Conservation (phyloP, 2,113 vertebrate species). For the Periophthalmus modestus region DNA sequence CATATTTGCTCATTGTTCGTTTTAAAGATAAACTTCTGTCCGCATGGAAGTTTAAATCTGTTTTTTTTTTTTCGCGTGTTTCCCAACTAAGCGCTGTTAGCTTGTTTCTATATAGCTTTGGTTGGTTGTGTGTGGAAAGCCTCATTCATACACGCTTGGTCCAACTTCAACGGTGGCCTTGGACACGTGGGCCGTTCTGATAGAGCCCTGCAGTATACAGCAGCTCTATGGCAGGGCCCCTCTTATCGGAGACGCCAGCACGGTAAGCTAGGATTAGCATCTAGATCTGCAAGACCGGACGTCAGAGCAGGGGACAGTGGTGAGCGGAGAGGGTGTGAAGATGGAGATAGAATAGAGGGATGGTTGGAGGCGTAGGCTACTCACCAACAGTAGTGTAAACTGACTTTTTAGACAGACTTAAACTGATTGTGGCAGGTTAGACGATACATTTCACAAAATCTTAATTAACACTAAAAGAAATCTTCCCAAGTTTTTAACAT, state of each 20-base stretch:
- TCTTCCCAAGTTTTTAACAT: no score
- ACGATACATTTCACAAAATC: background rate
- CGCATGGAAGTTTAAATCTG: slow-evolving; percentile 73
- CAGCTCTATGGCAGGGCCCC: slow-evolving; percentile 65
- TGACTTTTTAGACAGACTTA: slow-evolving; percentile 1
- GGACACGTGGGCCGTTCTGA: slow-evolving; percentile 73
- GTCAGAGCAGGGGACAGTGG: slow-evolving; percentile 66
- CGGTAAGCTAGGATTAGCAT: slow-evolving; percentile 82
- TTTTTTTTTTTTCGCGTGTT: slow-evolving; percentile 46
- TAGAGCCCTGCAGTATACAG: slow-evolving; percentile 67
- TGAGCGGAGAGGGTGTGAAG: slow-evolving; percentile 55
- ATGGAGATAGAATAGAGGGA: slow-evolving; percentile 54
- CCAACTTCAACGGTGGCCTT: slow-evolving; percentile 71
- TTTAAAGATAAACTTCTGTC: slow-evolving; percentile 76
- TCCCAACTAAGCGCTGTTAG: slow-evolving; percentile 32
- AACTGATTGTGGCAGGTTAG: no score
- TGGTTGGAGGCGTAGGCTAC: slow-evolving; percentile 34
- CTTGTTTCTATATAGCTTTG: slow-evolving; percentile 33
- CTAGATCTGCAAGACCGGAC: slow-evolving; percentile 79
- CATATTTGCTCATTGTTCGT: slow-evolving; percentile 72
- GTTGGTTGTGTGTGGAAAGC: slow-evolving; percentile 36
- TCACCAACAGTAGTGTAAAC: slow-evolving; percentile 30
- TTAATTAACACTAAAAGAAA: no score
- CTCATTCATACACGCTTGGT: slow-evolving; percentile 54
- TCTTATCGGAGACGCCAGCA: slow-evolving; percentile 79